These are phyloP conservation scores for Temnothorax nylanderi DNA, from an alignment of 1,140 invertebrate genomes.

Conservation along the genomic window DNA sequence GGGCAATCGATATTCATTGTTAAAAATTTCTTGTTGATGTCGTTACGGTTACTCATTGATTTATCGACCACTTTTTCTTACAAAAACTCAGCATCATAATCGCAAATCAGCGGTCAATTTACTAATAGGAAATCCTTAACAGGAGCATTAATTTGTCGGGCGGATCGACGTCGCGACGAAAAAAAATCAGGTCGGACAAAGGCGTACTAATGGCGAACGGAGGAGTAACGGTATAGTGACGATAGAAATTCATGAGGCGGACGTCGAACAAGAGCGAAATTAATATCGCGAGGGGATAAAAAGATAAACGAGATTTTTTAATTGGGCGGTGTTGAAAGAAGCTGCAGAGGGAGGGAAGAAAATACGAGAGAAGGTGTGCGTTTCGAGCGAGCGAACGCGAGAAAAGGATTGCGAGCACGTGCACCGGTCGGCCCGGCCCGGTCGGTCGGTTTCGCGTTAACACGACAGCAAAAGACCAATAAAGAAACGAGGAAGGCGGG, in stretches of 20 bases:
- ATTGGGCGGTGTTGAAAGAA: conserved; percentile 68
- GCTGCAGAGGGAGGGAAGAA: background rate
- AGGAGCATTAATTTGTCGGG: background rate
- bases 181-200: conserved; percentile 11
- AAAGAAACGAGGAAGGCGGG: conserved; percentile 11
- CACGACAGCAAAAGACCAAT: background rate
- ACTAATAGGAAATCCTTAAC: background rate
- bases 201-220: conserved; percentile 29
- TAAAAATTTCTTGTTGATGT: background rate
- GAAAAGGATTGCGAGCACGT: conserved; percentile 39
- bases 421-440: background rate
- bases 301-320: conserved; percentile 69
- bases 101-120: background rate
- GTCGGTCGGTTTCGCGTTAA: conserved; percentile 31
- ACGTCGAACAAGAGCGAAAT: conserved; percentile 52
- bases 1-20: background rate
- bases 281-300: conserved; percentile 60
- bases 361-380: conserved; percentile 3
- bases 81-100: background rate
- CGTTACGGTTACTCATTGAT: background rate
- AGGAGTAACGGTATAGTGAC: conserved; percentile 27
- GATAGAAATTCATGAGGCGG: conserved; percentile 63
- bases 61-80: background rate
- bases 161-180: background rate
- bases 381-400: background rate